Evolutionary conservation across 2,797 vertebrate species (phyloP).

Genomic region (Lophotriccus pileatus): DNA sequence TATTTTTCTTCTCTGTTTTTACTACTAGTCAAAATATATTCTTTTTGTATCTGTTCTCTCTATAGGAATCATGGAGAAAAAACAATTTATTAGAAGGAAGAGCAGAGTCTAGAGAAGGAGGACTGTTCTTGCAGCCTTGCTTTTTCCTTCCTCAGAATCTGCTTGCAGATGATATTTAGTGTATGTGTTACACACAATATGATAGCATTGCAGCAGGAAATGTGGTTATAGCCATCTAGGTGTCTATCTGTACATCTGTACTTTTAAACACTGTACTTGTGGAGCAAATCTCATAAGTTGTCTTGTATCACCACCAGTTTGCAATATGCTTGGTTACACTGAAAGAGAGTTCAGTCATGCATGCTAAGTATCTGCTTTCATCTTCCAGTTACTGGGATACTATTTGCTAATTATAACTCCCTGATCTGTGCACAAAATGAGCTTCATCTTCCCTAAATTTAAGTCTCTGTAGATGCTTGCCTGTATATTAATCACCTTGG

Average conservation of each 20-base stretch:
- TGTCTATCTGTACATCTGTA: not conserved
- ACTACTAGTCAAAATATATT: not conserved
- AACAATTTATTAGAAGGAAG: not conserved
- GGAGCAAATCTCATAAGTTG: not conserved
- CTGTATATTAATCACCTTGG: not conserved
- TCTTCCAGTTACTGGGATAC: not conserved
- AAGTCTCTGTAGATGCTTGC: not conserved
- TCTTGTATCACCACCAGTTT: not conserved
- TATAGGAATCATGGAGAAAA: not conserved
- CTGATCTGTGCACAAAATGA: not conserved
- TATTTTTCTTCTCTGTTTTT: not conserved
- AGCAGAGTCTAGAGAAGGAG: not conserved
- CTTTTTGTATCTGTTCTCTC: not conserved
- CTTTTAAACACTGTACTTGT: not conserved
- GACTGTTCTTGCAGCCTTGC: not conserved
- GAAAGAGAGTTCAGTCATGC: not conserved
- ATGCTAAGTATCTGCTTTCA: not conserved
- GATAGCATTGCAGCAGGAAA: not conserved
- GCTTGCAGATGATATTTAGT: not conserved
- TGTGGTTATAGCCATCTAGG: not conserved
- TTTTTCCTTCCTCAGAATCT: not conserved
- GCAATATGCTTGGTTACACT: not conserved
- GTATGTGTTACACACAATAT: accelerated
- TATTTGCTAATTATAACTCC: not conserved
- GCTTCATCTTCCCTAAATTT: not conserved